Base-by-base conservation (phyloP, 2,797 vertebrate genomes). In the Melanotaenia parkinsoni region DNA sequence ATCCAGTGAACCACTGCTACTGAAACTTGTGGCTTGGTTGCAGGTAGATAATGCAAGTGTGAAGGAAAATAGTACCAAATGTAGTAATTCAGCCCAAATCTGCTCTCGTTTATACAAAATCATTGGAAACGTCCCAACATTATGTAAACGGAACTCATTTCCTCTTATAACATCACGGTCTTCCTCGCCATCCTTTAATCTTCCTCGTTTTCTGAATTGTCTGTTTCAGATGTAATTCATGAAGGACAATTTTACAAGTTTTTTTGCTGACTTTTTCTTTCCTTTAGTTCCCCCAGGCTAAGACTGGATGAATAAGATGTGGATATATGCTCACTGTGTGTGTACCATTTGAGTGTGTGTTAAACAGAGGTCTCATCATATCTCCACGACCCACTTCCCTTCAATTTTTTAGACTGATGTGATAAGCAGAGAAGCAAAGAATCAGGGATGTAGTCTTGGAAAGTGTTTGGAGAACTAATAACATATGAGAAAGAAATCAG, bases 341-440 rank as follows among this genome's bases (percentile, higher is more conserved):
- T 38, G 64, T 13, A 54, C 58, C 35, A 56, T 35, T 64, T 40
- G 62, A 54, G 43, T 32, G 60, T 74, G 67, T 66, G 58, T 74
- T 43, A 32, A 72, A 28, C 32, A 47, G 12, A 37, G 28, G 54
- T 76, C 68, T 63, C 59, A 57, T 87, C 77, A 71, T 72, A 76
- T 72, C 75, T 70, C 59, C 59, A 67, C 76, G 68, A 5, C 61
- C 72, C 56, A 70, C 77, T 83, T 70, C 51, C 75, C 80, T 89
- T 86, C 57, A 45, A 89, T 26, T 87, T 86, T 87, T 89, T 73
- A 53, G 76, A 86, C 73, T 81, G 82, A 87, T 83, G 85, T 83
- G 80, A 87, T 75, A 83, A 84, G 74, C 76, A 82, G 81, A 69
- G 59, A 71, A 67, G 77, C 47, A 50, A 88, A 73, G 64, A 84